phyloP scores from a whole-genome alignment of 2,888 invertebrate genomes.

The Phortica okadai region DNA sequence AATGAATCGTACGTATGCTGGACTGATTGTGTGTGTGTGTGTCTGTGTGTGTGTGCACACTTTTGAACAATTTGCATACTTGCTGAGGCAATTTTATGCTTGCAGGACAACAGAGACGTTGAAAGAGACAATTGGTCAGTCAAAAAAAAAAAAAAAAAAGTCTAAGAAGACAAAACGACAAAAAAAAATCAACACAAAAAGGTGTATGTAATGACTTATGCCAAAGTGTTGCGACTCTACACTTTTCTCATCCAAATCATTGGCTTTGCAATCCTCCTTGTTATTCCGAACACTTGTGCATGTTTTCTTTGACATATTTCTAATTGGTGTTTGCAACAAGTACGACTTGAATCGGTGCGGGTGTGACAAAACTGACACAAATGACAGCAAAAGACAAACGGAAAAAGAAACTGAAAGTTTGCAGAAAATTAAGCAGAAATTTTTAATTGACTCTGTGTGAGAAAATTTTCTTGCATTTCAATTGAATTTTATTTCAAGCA shows the following conservation, averaged over 20 bases:
- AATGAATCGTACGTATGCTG: constrained; percentile 55
- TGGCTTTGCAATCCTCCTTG: not conserved
- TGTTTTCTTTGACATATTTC: constrained; percentile 67
- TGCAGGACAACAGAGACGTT: not conserved
- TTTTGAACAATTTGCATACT: not conserved
- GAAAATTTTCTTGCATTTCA: too few species aligned
- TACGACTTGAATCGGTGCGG: constrained; percentile 26
- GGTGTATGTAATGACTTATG: constrained; percentile 19
- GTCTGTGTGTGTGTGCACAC: not conserved
- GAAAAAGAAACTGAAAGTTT: constrained; percentile 37
- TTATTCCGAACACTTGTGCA: constrained; percentile 28
- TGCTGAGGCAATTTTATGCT: constrained; percentile 24
- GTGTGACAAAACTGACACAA: constrained; percentile 11
- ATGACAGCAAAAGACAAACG: not conserved
- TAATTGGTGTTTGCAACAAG: constrained; percentile 55
- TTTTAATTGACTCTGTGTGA: not conserved
- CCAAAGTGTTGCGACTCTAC: constrained; percentile 6
- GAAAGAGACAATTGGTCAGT: not conserved
- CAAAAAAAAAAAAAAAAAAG: too few species aligned
- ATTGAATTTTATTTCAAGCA: too few species aligned
- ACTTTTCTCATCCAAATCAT: not conserved
- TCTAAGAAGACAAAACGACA: not conserved
- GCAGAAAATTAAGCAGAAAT: not conserved
- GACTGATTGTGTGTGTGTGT: not conserved
- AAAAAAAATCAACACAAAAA: not conserved